These are phyloP conservation scores for Poecilia picta DNA, from an alignment of 2,797 vertebrate genomes.

Conservation along the genomic window DNA sequence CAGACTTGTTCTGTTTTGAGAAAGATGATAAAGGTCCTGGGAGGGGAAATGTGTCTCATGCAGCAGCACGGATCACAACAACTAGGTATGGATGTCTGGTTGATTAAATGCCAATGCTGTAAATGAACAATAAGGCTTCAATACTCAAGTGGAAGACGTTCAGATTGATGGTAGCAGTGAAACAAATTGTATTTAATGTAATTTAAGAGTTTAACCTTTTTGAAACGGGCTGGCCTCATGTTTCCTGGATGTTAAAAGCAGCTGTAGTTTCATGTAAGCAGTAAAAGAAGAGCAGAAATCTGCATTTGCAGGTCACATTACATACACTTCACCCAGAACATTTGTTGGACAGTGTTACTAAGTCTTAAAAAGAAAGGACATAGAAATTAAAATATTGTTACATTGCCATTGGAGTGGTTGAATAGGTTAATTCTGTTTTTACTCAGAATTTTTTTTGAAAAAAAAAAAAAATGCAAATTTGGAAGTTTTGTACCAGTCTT, in stretches of 20 bases:
- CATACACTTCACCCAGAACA: neutral
- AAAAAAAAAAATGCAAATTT: neutral
- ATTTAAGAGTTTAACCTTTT: neutral
- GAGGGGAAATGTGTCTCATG: slow-evolving; percentile 65
- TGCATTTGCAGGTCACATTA: neutral
- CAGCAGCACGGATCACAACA: slow-evolving; percentile 45
- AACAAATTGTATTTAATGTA: neutral
- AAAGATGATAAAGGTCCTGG: slow-evolving; percentile 75
- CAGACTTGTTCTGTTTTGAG: slow-evolving; percentile 81
- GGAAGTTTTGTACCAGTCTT: neutral
- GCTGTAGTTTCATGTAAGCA: neutral
- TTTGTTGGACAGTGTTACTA: neutral
- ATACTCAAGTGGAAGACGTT: neutral
- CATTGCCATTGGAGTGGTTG: neutral
- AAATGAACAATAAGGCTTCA: neutral
- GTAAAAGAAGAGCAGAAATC: neutral
- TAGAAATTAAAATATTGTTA: neutral
- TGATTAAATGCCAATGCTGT: neutral
- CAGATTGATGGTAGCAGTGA: neutral
- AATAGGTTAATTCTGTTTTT: neutral
- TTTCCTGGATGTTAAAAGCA: neutral
- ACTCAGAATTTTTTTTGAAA: neutral
- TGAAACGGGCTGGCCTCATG: neutral
- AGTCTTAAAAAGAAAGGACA: neutral
- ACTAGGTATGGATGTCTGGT: slow-evolving; percentile 72